phyloP scores from a whole-genome alignment of 2,797 vertebrate species.

The Anolis apletophallus region DNA sequence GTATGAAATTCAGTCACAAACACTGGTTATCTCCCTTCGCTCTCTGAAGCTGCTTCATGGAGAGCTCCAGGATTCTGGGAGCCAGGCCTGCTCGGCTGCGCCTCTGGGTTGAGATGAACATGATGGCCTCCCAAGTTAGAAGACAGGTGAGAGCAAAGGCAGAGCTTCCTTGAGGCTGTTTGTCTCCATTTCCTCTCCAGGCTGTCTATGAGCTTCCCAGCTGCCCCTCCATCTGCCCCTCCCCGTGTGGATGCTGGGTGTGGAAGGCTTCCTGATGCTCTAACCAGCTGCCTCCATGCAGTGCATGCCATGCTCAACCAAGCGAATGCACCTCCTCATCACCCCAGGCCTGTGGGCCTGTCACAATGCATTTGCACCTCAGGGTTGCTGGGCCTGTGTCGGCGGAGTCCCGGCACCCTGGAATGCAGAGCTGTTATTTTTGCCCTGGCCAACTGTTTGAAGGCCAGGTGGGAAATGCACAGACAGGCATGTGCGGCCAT shows the following conservation, averaged over 20 bases:
- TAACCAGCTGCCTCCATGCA: constrained; percentile 22
- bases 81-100: neutral
- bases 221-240: neutral
- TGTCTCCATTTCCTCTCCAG: too few relatives aligned
- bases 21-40: too few relatives aligned
- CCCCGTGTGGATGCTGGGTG: neutral
- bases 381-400: neutral
- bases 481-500: neutral
- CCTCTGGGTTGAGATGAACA: neutral
- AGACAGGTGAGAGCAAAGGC: neutral
- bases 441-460: constrained; percentile 5
- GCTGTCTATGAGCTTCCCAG: neutral
- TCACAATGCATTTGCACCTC: constrained; percentile 25
- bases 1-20: too few relatives aligned
- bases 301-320: constrained; percentile 20
- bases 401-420: constrained; percentile 2
- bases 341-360: neutral
- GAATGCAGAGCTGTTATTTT: constrained; percentile 23
- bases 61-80: neutral
- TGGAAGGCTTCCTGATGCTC: neutral
- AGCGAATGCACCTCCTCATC: neutral
- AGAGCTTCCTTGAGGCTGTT: neutral
- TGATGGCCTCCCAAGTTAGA: neutral
- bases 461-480: constrained; percentile 16
- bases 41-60: too few relatives aligned